These are phyloP conservation scores for Archips xylosteana DNA, from an alignment of 2,888 invertebrate genomes.

Conservation along the genomic window DNA sequence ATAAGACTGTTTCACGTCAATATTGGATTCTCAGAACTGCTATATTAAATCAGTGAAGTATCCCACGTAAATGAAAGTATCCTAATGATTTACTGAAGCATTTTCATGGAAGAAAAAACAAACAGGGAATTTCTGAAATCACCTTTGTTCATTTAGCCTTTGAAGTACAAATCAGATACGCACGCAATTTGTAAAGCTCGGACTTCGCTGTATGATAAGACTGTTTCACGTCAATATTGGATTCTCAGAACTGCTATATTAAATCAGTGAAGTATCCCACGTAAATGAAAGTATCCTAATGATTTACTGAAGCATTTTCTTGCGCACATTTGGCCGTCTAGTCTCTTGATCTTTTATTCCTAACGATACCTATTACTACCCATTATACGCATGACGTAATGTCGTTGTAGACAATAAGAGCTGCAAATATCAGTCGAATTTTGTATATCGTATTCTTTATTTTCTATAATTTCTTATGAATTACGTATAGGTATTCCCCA, in stretches of 20 bases:
- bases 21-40: conserved; percentile 25
- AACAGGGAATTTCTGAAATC: conserved; percentile 60
- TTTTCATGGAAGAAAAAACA: conserved; percentile 55
- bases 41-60: conserved; percentile 27
- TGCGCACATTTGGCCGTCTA: conserved; percentile 1
- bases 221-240: conserved; percentile 25
- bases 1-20: conserved; percentile 25
- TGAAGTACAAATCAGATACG: conserved; percentile 50
- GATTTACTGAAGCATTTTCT: conserved; percentile 1
- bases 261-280: conserved; percentile 22
- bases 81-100: background rate
- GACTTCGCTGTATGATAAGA: conserved; percentile 27
- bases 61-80: conserved; percentile 10
- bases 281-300: conserved; percentile 2
- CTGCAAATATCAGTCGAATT: background rate
- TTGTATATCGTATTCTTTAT: conserved; percentile 1
- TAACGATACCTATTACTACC: background rate
- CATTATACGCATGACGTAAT: background rate
- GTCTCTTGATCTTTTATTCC: background rate
- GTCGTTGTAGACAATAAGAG: background rate
- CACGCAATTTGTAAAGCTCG: conserved; percentile 49
- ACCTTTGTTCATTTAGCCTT: conserved; percentile 64
- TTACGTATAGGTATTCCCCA: conserved; percentile 54
- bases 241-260: conserved; percentile 19
- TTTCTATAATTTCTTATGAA: conserved; percentile 29